Evolutionary conservation across 2,797 vertebrate species (phyloP), one percentile per base, ranked within the genome.

Genomic region (Platalea minor): DNA sequence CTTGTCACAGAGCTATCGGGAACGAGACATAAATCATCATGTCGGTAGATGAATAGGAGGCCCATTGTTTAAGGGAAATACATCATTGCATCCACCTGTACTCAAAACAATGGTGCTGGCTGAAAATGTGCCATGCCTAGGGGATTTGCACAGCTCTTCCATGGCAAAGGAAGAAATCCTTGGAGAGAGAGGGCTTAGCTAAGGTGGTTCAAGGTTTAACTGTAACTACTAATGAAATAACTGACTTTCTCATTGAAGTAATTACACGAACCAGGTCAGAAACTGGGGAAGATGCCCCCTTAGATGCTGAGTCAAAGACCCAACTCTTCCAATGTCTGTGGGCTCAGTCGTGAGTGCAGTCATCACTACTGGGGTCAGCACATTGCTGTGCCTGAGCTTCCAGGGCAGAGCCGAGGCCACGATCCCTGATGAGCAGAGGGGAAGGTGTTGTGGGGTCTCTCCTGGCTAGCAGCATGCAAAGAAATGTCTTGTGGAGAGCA

Each of bases 381-480:
- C 13, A 5, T 19, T 69, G n/a, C 64, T 60, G 29, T 45, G 33
- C n/a, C 57, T 33, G 29, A 37, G 45, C 41, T 46, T 65, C 33
- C 45, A 72, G 23, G 25, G 74, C 70, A 56, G n/a, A 56, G 60
- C 13, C 1, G 24, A 77, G 37, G 56, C 35, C 21, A 26, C 59
- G 5, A 2, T 37, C 51, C 28, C 31, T 3, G 2, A 11, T 5
- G 43, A 79, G 45, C 56, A 50, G 50, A 60, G 37, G 50, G 23
- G 46, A 54, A 20, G 19, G 64, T 75, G 39, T 43, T 76, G 57
- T 24, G 11, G 17, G 45, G 11, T 37, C 41, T 54, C 33, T 91
- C 43, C 56, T 8, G 25, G 25, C 13, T 64, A 0, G 0, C 54
- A 53, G 5, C 1, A 1, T 24, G 15, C 17, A 51, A 54, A 43